phyloP scores from a whole-genome alignment of 1,140 invertebrate genomes.

The Scaptodrosophila lebanonensis region DNA sequence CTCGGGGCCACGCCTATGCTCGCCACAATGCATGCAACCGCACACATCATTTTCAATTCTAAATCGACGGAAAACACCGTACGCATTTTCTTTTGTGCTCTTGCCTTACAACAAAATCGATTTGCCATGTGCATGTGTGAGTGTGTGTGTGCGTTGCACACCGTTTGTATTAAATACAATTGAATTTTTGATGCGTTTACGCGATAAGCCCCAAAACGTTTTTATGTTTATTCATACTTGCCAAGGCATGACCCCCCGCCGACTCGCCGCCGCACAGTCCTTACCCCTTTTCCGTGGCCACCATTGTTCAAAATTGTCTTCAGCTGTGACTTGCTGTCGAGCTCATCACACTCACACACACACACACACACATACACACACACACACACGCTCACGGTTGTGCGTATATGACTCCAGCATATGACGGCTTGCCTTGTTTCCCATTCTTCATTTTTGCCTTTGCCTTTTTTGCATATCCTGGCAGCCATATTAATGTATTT shows the following conservation, averaged over 20 bases:
- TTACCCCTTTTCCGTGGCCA: slow-evolving; percentile 24
- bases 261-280: slow-evolving; percentile 13
- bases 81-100: slow-evolving; percentile 55
- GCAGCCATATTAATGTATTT: slow-evolving; percentile 1
- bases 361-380: slow-evolving; percentile 3
- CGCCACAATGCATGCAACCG: slow-evolving; percentile 2
- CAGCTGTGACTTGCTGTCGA: too few species aligned
- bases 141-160: slow-evolving; percentile 6
- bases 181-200: slow-evolving; percentile 61
- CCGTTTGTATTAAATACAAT: slow-evolving; percentile 54
- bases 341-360: too few species aligned
- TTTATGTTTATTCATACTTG: slow-evolving; percentile 70
- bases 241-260: too few species aligned
- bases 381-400: neutral
- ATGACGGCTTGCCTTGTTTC: slow-evolving; percentile 8
- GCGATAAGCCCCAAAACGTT: slow-evolving; percentile 54
- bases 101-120: too few species aligned
- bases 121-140: slow-evolving; percentile 6
- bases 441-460: too few species aligned
- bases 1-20: slow-evolving; percentile 19
- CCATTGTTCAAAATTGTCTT: slow-evolving; percentile 29
- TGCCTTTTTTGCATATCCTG: slow-evolving; percentile 27
- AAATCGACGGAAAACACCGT: too few species aligned
- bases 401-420: slow-evolving; percentile 10
- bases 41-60: neutral